Evolutionary conservation across 2,113 vertebrate genomes (phyloP).

Genomic region (Haliaeetus leucogaster): DNA sequence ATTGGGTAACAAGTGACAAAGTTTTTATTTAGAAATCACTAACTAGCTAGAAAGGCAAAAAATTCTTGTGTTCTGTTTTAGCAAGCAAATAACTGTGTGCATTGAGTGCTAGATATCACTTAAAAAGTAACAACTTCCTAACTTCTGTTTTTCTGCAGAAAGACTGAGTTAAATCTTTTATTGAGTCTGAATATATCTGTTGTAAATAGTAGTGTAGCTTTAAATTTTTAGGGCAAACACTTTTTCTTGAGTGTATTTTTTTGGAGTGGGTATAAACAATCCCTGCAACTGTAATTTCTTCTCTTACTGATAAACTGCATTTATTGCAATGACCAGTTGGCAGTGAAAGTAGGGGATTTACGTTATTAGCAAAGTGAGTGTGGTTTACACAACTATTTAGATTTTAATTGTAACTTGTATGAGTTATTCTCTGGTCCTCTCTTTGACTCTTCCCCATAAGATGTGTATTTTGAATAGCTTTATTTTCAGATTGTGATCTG

Average conservation of each 20-base stretch:
- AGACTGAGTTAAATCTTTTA: background rate
- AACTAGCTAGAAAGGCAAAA: background rate
- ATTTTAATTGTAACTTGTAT: background rate
- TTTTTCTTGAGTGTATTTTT: background rate
- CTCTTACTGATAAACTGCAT: background rate
- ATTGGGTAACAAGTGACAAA: background rate
- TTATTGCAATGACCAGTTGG: background rate
- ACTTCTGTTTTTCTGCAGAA: background rate
- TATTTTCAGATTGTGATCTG: background rate
- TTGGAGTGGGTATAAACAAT: background rate
- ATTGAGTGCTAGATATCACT: background rate
- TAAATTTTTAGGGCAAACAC: background rate
- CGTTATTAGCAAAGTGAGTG: background rate
- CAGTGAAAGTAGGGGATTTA: background rate
- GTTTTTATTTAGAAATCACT: background rate
- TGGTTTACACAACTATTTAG: background rate
- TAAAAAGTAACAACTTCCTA: background rate
- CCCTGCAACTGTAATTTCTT: background rate
- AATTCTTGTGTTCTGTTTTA: background rate
- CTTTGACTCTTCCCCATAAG: background rate
- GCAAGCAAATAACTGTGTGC: background rate
- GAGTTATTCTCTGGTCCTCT: background rate
- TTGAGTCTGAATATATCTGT: background rate
- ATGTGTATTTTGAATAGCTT: background rate
- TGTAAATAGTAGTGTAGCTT: background rate